Conservation (phyloP, 1,140 invertebrate genomes). For the Drosophila baimaii region DNA sequence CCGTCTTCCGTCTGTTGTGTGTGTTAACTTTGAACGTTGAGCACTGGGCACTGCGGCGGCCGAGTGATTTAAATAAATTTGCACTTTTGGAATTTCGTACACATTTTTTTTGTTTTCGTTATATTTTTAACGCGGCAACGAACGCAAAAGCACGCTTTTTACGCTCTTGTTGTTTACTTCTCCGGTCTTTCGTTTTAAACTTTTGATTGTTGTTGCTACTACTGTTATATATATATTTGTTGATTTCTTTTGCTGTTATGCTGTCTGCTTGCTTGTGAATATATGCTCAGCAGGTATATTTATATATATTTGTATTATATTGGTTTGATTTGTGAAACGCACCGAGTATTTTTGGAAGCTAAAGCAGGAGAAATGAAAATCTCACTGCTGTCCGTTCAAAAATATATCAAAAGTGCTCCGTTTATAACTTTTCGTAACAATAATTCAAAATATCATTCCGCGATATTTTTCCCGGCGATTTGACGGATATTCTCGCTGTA, state of each 20-base stretch:
- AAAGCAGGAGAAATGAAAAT: constrained; percentile 6
- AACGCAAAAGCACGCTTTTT: constrained; percentile 39
- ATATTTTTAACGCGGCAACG: constrained; percentile 29
- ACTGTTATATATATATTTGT: constrained; percentile 17
- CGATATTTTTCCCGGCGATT: constrained; percentile 36
- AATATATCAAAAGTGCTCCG: constrained; percentile 14
- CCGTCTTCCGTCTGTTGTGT: constrained; percentile 7
- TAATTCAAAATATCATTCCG: constrained; percentile 15
- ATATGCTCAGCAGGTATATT: constrained; percentile 12
- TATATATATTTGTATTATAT: not conserved
- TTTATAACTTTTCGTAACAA: constrained; percentile 3
- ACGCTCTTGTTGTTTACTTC: constrained; percentile 15
- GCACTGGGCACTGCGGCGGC: constrained; percentile 17
- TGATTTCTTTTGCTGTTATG: constrained; percentile 18
- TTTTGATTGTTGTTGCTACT: constrained; percentile 62
- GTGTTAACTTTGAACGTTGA: constrained; percentile 39
- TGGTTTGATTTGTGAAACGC: constrained; percentile 23
- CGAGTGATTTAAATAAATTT: constrained; percentile 39
- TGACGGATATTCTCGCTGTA: constrained; percentile 6
- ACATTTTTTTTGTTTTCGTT: constrained; percentile 29
- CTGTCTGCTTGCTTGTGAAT: constrained; percentile 2
- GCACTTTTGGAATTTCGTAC: constrained; percentile 57
- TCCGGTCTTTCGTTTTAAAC: constrained; percentile 24
- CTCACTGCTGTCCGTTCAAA: constrained; percentile 17
- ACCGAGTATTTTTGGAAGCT: constrained; percentile 13